Evolutionary conservation across 1,140 invertebrate species (phyloP), one percentile per base, ranked within the genome.

Genomic region (Platyscapa corneri): DNA sequence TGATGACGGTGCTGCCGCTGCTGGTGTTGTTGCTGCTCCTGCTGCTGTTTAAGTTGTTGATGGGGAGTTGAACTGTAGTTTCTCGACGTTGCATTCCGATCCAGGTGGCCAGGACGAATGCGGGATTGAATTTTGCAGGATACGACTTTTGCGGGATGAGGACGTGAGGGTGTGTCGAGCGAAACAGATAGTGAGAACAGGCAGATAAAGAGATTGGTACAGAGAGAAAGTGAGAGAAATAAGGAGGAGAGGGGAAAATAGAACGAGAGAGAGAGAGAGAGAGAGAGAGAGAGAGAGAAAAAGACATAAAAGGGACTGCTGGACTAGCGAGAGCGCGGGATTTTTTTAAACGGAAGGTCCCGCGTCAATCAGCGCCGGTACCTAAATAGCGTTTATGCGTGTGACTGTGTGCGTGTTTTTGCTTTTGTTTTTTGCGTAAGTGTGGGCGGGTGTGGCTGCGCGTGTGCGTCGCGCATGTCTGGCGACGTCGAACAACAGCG

Each of bases 301-400:
- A 3, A 42, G n/a, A 42, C 32, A 70, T 42, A 72, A 34, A 32
- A 72, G 75, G 81, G 82, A 86, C 86, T 86, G 86, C 86, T 86
- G 85, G 86, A 86, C 86, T 86, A 86, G 82, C 86, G 77, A 86
- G 82, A 81, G 77, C 82, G 86, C 86, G 77, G 82, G 81, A 83
- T 53, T 74, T 76, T n/a, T 32, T 74, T 67, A 75, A 85, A 75
- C 80, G 74, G 60, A 70, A 79, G 85, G 49, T 78, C 81, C 81
- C 85, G 85, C 80, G 85, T 86, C 85, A 42, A 86, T 83, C 82
- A 83, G 85, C 85, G 81, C 82, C 77, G 85, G 82, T 80, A 86
- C 85, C 81, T 83, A 72, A 79, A 39, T 82, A 86, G 83, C 83
- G 83, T 80, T 60, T 80, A 74, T 42, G 49, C 46, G 46, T 76